Conservation (phyloP, 2,888 invertebrate genomes). For the Drosophila maculinotata region DNA sequence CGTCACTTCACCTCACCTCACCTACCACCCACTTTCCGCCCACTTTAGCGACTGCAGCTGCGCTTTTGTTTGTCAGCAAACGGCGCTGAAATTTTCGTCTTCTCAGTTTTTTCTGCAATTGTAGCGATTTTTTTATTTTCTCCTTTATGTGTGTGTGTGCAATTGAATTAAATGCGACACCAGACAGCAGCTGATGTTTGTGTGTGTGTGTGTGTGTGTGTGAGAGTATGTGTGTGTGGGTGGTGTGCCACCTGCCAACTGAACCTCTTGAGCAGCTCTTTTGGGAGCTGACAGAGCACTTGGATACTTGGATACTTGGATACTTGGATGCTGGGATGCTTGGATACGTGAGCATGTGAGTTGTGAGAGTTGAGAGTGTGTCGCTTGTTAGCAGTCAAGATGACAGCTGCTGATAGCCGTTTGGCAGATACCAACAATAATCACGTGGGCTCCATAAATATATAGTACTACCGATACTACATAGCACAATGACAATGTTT, state of each 20-base stretch:
- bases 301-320: constrained; percentile 10
- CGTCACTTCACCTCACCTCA: not conserved
- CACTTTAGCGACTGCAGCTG: constrained; percentile 34
- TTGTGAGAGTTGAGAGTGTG: constrained; percentile 40
- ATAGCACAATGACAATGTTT: constrained; percentile 9
- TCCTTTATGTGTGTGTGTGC: constrained; percentile 38
- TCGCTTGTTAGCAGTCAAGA: constrained; percentile 61
- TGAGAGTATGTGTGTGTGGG: constrained; percentile 10
- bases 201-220: not conserved
- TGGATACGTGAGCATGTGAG: too few relatives aligned
- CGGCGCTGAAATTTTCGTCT: constrained; percentile 42
- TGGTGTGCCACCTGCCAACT: constrained; percentile 47
- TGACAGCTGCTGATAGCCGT: constrained; percentile 54
- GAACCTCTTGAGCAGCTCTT: constrained; percentile 53
- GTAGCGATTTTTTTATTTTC: constrained; percentile 53
- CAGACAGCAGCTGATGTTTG: constrained; percentile 46
- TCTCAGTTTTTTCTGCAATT: constrained; percentile 62
- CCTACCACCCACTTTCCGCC: not conserved
- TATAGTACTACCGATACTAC: constrained; percentile 1
- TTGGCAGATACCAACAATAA: constrained; percentile 41
- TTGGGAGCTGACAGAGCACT: constrained; percentile 46
- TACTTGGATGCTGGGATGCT: not conserved
- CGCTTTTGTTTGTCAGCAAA: constrained; percentile 64
- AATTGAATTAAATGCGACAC: constrained; percentile 78
- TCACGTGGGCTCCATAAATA: constrained; percentile 36